Base-by-base conservation (phyloP, 2,797 vertebrate species). In the Sebastes matsubarae region DNA sequence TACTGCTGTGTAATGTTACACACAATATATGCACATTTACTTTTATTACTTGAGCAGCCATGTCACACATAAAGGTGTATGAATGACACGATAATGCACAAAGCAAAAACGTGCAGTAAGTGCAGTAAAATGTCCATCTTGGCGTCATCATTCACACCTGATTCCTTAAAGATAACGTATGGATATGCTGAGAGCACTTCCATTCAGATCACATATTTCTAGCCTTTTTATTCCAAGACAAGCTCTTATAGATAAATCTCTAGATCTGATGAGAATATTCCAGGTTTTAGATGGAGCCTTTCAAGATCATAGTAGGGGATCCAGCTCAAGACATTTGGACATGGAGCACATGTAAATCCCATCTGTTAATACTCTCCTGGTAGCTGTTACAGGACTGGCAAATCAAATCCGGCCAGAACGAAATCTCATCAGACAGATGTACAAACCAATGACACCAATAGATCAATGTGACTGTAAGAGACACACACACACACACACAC, bases 381-480 rank as follows among this genome's bases (percentile, higher is more conserved):
- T 79, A 68, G 83, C 78, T 74, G 70, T 84, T 67, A 81, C 81
- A 83, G 70, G 55, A 80, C 69, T 13, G 72, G 72, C 80, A 84
- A 91, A 89, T 91, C 84, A 89, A 82, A 89, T 92, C 78, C 14
- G 24, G 68, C 74, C n/a, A 16, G 13, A 67, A 70, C 18, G 29
- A 89, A 90, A 92, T 88, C 87, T 90, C 80, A 85, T 91, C 87
- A 84, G 77, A 90, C 75, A 81, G 65, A 88, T 87, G 83, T 85
- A 83, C 25, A 80, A 81, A 88, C 79, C 75, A 82, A 67, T 74
- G 82, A 89, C 82, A 86, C 65, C 14, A 8, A 81, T 84, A 84
- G 84, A 88, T 91, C 86, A 85, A 82, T 80, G 68, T 25, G 67
- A 81, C 82, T 80, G 66, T 50, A 60, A 72, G 77, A 82, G 38